phyloP scores from a whole-genome alignment of 2,797 vertebrate genomes.

The Poeciliopsis presidionis region DNA sequence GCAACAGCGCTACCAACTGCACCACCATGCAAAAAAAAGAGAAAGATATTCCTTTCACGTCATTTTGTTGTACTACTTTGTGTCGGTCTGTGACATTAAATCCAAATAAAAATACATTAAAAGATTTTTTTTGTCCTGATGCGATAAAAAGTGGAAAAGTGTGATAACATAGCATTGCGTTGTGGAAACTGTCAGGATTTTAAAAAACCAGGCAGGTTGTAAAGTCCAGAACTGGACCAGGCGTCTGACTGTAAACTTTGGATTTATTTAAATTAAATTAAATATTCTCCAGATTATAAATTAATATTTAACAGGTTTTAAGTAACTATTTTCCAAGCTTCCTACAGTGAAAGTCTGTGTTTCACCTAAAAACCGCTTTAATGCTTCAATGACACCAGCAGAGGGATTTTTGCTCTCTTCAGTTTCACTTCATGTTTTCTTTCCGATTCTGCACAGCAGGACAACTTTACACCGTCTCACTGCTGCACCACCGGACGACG shows the following conservation, averaged over 20 bases:
- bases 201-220: neutral
- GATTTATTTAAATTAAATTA: neutral
- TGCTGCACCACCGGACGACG: neutral
- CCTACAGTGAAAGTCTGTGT: neutral
- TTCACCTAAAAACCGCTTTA: neutral
- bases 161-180: neutral
- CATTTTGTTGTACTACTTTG: neutral
- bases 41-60: neutral
- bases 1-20: too few species aligned
- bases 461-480: slow-evolving; percentile 9
- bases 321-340: neutral
- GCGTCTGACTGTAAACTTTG: neutral
- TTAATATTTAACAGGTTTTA: neutral
- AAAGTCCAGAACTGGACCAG: neutral
- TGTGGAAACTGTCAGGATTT: neutral
- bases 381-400: neutral
- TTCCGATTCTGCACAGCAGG: neutral
- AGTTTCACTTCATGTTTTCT: slow-evolving; percentile 55
- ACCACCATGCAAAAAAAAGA: neutral
- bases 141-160: neutral
- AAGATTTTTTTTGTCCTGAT: neutral
- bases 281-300: neutral
- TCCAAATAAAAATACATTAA: neutral
- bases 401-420: neutral
- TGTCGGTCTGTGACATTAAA: neutral